These are phyloP conservation scores for Pantherophis vulpinus DNA, from an alignment of 2,797 vertebrate genomes.

Conservation along the genomic window DNA sequence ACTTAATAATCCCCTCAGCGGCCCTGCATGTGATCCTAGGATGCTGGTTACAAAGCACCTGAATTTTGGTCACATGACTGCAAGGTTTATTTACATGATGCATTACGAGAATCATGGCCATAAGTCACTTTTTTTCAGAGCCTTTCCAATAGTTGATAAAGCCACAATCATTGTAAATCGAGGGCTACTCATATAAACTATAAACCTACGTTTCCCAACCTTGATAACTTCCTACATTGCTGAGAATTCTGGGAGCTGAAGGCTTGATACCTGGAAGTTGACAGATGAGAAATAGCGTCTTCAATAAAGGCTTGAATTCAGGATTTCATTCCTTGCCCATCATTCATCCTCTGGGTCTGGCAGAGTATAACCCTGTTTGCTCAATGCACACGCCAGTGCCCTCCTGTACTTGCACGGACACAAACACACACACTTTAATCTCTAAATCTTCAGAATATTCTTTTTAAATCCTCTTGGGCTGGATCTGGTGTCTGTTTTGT, in stretches of 20 bases:
- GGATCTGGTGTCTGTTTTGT: conserved; percentile 19
- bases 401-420: not conserved
- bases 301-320: not conserved
- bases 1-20: too few species aligned
- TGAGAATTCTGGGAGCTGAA: not conserved
- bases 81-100: too few species aligned
- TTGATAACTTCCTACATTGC: not conserved
- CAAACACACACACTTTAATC: not conserved
- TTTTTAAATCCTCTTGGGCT: conserved; percentile 38
- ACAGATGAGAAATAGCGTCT: not conserved
- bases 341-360: not conserved
- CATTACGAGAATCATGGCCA: too few species aligned
- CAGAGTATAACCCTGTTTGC: not conserved
- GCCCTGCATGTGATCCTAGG: too few species aligned
- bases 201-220: not conserved
- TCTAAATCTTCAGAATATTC: conserved; percentile 39
- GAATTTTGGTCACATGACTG: too few species aligned
- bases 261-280: not conserved
- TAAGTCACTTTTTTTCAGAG: too few species aligned
- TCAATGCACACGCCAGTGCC: not conserved
- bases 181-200: not conserved
- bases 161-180: too few species aligned
- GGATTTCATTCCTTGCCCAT: not conserved
- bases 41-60: too few species aligned
- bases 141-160: too few species aligned